Evolutionary conservation across 2,888 invertebrate species (phyloP), one percentile per base, ranked within the genome.

Genomic region (Xylocampa areola): DNA sequence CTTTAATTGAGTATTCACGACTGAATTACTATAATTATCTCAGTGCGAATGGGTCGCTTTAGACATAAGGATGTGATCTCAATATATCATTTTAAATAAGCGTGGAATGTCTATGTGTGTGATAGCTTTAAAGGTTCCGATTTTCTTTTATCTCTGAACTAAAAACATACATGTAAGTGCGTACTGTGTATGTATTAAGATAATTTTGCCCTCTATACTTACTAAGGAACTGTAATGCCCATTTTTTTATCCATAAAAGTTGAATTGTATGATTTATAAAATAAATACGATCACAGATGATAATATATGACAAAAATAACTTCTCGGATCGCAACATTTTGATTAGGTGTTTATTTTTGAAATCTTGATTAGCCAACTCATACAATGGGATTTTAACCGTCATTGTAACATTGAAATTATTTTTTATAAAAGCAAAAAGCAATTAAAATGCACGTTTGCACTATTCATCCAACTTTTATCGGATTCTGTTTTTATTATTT

Each of bases 51-150:
- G 59, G 57, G 48, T 14, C 21, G 33, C 57, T 62, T 66, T 76
- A 76, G 66, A 54, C 37, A 40, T 84, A 84, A 81, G 82, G 67
- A 82, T 77, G 81, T 88, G 90, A 89, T 89, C 90, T 89, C 90
- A 89, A 70, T 86, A 80, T 82, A 80, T 83, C 79, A 73, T 73
- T 76, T 74, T 73, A 77, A 71, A 55, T 69, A 58, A 65, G 53
- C 45, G 52, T 68, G 59, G 52, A 48, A 48, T 65, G 37, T 64
- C 29, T 66, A 44, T 68, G 40, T 60, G 55, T 68, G 74, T 72
- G 45, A 57, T 74, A 80, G 81, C 76, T 80, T 80, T 77, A 76
- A 68, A 60, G 30, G 37, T 55, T 43, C 45, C 57, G 47, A 41
- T 62, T 29, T 43, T 39, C 10, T 54, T 55, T 57, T 35, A 43